A percentile compares a stretch with the other conserved stretches of the same genome.
These are phyloP conservation scores for Colletes latitarsis DNA, from an alignment of 1,140 invertebrate genomes.

Conservation along the genomic window DNA sequence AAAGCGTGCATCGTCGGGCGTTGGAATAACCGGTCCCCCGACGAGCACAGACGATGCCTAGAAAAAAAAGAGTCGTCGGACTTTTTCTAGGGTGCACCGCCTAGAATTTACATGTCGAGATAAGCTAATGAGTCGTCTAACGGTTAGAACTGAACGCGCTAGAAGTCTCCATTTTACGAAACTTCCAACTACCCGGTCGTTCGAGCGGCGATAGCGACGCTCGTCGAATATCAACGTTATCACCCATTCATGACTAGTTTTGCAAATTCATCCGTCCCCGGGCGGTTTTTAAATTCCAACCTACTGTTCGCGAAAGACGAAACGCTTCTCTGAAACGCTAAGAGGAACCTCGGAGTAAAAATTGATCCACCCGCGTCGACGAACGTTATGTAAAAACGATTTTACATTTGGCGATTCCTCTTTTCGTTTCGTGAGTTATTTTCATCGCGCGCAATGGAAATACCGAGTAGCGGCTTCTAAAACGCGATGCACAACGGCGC, in stretches of 20 bases:
- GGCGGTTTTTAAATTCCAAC: neutral
- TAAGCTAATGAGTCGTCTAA: conserved; percentile 50
- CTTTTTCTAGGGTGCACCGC: conserved; percentile 35
- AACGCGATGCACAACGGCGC: neutral
- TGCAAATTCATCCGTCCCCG: neutral
- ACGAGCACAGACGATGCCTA: neutral
- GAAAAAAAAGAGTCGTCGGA: neutral
- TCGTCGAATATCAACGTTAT: conserved; percentile 18
- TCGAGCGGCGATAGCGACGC: conserved; percentile 16
- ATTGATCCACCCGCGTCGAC: too few relatives aligned
- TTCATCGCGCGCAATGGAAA: neutral
- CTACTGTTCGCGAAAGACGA: too few relatives aligned
- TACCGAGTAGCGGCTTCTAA: neutral
- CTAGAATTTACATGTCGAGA: conserved; percentile 44
- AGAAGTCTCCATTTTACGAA: conserved; percentile 31
- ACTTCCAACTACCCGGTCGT: neutral
- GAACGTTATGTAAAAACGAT: neutral
- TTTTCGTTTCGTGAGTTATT: neutral
- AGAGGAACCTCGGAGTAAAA: neutral
- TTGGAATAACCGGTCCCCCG: conserved; percentile 5
- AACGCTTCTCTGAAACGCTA: neutral
- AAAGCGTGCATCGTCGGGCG: neutral
- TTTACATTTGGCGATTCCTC: neutral
- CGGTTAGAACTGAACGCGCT: conserved; percentile 3
- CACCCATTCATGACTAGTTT: neutral